A percentile compares a stretch with the other conserved stretches of the same genome.
Conservation (phyloP, 2,113 vertebrate species). For the Greenwoodochromis staneri region DNA sequence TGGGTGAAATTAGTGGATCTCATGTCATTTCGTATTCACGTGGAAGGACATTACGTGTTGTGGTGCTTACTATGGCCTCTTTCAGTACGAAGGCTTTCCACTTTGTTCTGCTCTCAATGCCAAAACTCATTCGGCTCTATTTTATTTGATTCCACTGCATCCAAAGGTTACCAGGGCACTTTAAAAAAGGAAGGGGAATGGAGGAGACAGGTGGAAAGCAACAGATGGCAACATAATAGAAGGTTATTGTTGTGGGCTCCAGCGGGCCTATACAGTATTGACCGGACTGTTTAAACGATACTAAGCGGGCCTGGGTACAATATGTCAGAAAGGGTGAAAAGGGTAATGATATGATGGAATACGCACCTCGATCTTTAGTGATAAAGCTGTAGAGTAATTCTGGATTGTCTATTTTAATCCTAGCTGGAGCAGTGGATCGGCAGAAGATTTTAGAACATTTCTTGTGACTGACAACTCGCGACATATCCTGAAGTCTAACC, state of each 20-base stretch:
- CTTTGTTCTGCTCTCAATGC: neutral
- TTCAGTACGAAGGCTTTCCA: neutral
- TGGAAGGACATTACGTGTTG: neutral
- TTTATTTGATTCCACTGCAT: neutral
- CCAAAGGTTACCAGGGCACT: neutral
- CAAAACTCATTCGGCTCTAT: neutral
- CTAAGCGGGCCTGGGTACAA: neutral
- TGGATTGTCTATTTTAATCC: neutral
- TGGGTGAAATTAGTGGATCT: neutral
- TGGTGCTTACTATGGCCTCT: neutral
- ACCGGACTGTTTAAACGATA: neutral
- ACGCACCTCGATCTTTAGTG: neutral
- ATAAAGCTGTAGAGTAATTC: neutral
- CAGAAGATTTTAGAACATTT: neutral
- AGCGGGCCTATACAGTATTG: slow-evolving; percentile 7
- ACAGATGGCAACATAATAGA: slow-evolving; percentile 44
- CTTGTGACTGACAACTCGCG: neutral
- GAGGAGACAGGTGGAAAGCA: slow-evolving; percentile 43
- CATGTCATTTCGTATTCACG: neutral
- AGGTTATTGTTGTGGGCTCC: slow-evolving; percentile 7
- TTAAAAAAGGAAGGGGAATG: slow-evolving; percentile 3
- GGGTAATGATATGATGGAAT: neutral
- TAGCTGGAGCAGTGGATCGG: neutral
- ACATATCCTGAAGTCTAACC: neutral
- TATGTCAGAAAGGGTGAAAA: neutral